A percentile compares a stretch with the other conserved stretches of the same genome.
Evolutionary conservation across 30 jellyfish, hydroid and myxozoan genomes (phyloP).

Genomic region (Aurelia sp.): DNA sequence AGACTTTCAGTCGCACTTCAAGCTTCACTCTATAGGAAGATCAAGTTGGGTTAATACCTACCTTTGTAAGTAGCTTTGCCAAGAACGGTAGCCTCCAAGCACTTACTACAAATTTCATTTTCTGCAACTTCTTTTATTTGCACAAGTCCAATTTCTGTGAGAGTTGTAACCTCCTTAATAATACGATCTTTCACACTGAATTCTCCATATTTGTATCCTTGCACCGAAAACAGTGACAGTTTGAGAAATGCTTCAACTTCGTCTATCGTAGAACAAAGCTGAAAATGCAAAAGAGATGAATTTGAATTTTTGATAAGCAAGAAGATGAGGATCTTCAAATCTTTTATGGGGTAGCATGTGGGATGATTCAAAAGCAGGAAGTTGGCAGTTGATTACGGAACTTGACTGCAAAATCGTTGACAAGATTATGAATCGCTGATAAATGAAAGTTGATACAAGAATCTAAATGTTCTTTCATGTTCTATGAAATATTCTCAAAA

Average conservation of each 20-base stretch:
- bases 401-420: neutral
- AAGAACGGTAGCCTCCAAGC: constrained; percentile 59
- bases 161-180: constrained; percentile 30
- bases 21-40: neutral
- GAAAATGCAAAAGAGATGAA: neutral
- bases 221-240: constrained; percentile 69
- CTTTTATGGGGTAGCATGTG: neutral
- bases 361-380: neutral
- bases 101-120: neutral
- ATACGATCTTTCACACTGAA: constrained; percentile 30
- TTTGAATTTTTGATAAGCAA: neutral
- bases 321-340: neutral
- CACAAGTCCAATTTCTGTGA: constrained; percentile 61
- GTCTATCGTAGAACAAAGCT: constrained; percentile 53
- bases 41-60: neutral
- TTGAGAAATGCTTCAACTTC: constrained; percentile 27
- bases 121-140: constrained; percentile 2
- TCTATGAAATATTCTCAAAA: too few relatives aligned
- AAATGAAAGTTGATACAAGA: too few relatives aligned
- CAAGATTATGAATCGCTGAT: neutral
- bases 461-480: too few relatives aligned
- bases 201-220: constrained; percentile 36
- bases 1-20: too few relatives aligned
- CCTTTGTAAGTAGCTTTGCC: constrained; percentile 92
- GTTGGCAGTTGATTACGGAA: neutral